Evolutionary conservation across 2,797 vertebrate genomes (phyloP), one percentile per base, ranked within the genome.

Genomic region (Orestias chungarensis): DNA sequence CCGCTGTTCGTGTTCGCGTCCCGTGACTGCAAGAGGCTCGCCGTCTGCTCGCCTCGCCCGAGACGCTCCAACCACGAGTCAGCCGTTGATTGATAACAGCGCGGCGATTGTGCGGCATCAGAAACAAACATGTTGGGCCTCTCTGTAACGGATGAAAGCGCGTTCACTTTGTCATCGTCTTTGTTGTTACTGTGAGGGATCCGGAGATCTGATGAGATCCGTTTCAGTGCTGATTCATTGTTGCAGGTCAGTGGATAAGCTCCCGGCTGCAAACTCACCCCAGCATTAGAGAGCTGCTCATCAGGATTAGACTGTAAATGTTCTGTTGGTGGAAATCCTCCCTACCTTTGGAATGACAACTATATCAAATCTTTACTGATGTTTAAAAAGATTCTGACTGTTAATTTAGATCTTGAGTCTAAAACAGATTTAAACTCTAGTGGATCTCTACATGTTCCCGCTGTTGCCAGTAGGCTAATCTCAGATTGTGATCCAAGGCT

Each of bases 281-380:
- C 61, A 79, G 65, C 15, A 73, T 78, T 86, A 81, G 86, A 79
- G 66, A 85, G 72, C 81, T 85, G 86, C 78, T 83, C 14, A 43
- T 85, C 84, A 88, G 74, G 81, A 84, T 90, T 89, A 85, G 35
- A 82, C 80, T 79, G 75, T 84, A 75, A 50, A 64, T 50, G 65
- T 72, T 78, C 84, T 85, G 81, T 61, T 81, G 67, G 82, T 84
- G 75, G 86, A 55, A 17, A 42, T 35, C 42, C 55, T 78, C 75
- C 69, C 59, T 38, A 11, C 27, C 23, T n/a, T 50, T 52, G n/a
- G n/a, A 52, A 27, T 0, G 6, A 40, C 2, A 5, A 40, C 17
- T n/a, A 25, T 42, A 42, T 62, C 59, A n/a, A 25, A 25, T 62
- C 59, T 62, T 29, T 43, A 5, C 10, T 14, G 0, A 5, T 72